These are phyloP conservation scores for Kradibia gibbosae DNA, from an alignment of 1,140 invertebrate genomes.

Conservation along the genomic window DNA sequence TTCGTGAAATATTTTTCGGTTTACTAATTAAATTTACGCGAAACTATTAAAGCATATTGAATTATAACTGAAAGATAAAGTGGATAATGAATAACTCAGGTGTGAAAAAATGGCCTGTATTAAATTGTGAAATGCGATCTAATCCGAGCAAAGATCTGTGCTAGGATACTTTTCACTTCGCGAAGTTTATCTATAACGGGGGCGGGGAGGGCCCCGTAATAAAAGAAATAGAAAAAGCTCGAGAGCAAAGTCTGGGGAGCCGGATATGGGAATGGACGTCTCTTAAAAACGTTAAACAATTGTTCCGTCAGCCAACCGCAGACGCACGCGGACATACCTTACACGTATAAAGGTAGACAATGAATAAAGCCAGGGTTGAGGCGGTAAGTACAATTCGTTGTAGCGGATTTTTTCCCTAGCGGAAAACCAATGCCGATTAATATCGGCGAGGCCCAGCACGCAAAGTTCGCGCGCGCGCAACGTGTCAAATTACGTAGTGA, in stretches of 20 bases:
- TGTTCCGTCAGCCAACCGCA: conserved; percentile 26
- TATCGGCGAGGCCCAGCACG: neutral
- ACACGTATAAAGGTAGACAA: conserved; percentile 19
- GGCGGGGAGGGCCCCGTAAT: neutral
- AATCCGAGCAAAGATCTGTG: conserved; percentile 20
- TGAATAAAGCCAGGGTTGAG: conserved; percentile 26
- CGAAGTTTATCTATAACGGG: conserved; percentile 21
- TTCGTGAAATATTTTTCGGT: neutral
- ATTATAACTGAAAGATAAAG: neutral
- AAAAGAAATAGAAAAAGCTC: conserved; percentile 23
- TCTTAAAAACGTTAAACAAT: conserved; percentile 41
- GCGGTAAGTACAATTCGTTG: conserved; percentile 47
- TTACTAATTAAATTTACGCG: neutral
- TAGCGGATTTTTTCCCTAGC: conserved; percentile 24
- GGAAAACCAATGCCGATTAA: conserved; percentile 27
- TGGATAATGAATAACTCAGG: neutral
- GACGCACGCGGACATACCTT: neutral
- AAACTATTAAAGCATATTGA: neutral
- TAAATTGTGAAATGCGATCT: conserved; percentile 36
- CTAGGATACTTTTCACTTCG: conserved; percentile 15
- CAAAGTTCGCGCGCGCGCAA: neutral
- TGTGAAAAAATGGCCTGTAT: neutral
- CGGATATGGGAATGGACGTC: conserved; percentile 32
- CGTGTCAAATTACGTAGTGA: conserved; percentile 36
- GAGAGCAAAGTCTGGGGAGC: conserved; percentile 12